These are phyloP conservation scores for Cepaea nemoralis DNA, from an alignment of 1,140 invertebrate genomes.

Conservation along the genomic window DNA sequence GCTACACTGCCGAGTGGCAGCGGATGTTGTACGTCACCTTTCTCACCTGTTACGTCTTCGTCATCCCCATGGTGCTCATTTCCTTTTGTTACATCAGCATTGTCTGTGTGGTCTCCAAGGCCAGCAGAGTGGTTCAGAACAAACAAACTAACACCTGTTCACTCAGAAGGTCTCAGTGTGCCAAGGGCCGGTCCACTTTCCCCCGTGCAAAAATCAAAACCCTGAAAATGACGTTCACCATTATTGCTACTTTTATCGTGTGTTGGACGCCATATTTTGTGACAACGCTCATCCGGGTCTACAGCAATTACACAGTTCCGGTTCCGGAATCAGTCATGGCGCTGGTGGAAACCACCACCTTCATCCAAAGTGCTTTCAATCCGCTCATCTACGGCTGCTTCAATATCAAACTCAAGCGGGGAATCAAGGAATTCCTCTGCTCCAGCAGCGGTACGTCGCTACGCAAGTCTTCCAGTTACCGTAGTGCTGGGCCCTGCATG, in stretches of 20 bases:
- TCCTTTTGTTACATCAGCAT: conserved; percentile 71
- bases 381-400: conserved; percentile 73
- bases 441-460: conserved; percentile 29
- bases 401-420: conserved; percentile 68
- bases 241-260: conserved; percentile 71
- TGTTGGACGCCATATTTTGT: conserved; percentile 74
- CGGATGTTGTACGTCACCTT: conserved; percentile 72
- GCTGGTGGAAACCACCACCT: conserved; percentile 71
- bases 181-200: conserved; percentile 55
- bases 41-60: conserved; percentile 70
- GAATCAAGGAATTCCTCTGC: conserved; percentile 61
- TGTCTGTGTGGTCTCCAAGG: conserved; percentile 43
- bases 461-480: conserved; percentile 30
- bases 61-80: conserved; percentile 71
- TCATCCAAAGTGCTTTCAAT: conserved; percentile 72
- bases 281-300: conserved; percentile 68
- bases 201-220: conserved; percentile 72
- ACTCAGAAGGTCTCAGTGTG: conserved; percentile 52
- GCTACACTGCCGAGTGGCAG: conserved; percentile 73
- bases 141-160: conserved; percentile 44
- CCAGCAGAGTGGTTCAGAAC: conserved; percentile 39
- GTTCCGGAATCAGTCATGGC: conserved; percentile 67
- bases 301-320: conserved; percentile 69
- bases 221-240: conserved; percentile 72
- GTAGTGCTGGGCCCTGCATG: conserved; percentile 34